Evolutionary conservation across 2,888 invertebrate genomes (phyloP).

Genomic region (Myopa testacea): DNA sequence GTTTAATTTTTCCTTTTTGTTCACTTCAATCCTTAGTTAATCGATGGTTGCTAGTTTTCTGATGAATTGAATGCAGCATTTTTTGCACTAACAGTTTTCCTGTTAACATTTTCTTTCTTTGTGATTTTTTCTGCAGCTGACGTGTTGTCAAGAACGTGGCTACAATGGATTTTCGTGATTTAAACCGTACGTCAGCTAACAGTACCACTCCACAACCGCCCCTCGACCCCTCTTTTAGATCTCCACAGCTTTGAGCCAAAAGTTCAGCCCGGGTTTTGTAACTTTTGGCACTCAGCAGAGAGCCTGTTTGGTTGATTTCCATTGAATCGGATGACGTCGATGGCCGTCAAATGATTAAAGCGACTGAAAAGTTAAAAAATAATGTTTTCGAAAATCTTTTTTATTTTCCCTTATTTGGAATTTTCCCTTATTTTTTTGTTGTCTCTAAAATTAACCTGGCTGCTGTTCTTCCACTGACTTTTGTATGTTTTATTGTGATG

Average conservation of each 20-base stretch:
- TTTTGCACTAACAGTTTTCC: neutral
- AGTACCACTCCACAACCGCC: neutral
- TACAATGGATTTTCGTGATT: conserved; percentile 3
- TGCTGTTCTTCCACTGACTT: too few species aligned
- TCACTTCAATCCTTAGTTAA: neutral
- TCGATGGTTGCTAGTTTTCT: neutral
- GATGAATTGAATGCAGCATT: neutral
- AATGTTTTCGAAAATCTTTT: too few species aligned
- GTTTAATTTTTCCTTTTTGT: neutral
- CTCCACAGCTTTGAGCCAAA: neutral
- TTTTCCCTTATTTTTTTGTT: too few species aligned
- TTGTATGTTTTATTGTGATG: too few species aligned
- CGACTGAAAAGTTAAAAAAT: too few species aligned
- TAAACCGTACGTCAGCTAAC: neutral
- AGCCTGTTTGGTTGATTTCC: neutral
- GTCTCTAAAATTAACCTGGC: too few species aligned
- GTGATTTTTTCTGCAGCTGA: neutral
- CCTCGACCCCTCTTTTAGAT: neutral
- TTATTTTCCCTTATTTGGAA: too few species aligned
- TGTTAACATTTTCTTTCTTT: neutral
- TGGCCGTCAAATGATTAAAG: too few species aligned
- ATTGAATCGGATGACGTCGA: too few species aligned
- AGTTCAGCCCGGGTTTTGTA: neutral
- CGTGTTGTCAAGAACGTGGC: neutral
- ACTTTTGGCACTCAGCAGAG: neutral